These are phyloP conservation scores for Drosophila kikkawai DNA, from an alignment of 1,140 invertebrate genomes.

Conservation along the genomic window DNA sequence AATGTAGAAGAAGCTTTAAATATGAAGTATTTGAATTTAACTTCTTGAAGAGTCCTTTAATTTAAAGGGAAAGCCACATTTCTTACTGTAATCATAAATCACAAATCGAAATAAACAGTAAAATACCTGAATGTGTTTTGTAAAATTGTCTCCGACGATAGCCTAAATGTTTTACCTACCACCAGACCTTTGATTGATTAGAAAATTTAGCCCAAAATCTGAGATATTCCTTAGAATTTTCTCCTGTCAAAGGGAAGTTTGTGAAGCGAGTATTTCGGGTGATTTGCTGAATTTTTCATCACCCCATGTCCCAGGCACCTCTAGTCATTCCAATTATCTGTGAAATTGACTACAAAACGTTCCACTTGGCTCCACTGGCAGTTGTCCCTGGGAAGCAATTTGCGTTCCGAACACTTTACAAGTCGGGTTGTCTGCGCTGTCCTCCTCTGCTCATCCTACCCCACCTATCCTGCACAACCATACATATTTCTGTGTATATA, in stretches of 20 bases:
- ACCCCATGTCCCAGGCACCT: slow-evolving; percentile 15
- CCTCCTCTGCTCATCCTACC: slow-evolving; percentile 9
- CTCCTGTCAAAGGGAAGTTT: slow-evolving; percentile 22
- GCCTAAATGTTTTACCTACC: background rate
- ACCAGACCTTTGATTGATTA: background rate
- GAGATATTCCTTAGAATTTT: slow-evolving; percentile 8
- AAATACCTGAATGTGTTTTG: background rate
- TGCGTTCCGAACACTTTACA: slow-evolving; percentile 50
- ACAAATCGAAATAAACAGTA: no score
- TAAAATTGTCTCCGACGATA: background rate
- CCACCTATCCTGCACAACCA: background rate
- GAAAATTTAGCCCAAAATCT: background rate
- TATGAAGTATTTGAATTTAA: background rate
- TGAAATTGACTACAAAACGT: slow-evolving; percentile 50
- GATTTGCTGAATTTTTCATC: slow-evolving; percentile 35
- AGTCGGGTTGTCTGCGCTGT: slow-evolving; percentile 20
- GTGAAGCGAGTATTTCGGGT: slow-evolving; percentile 14
- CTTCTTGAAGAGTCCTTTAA: no score
- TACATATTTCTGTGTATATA: slow-evolving; percentile 46
- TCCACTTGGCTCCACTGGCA: slow-evolving; percentile 36
- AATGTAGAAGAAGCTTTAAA: accelerated
- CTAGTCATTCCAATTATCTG: slow-evolving; percentile 47
- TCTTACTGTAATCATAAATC: background rate
- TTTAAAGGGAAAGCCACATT: background rate
- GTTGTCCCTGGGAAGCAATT: slow-evolving; percentile 57